Conservation (phyloP, 1,140 invertebrate genomes). For the Whitmania pigra region DNA sequence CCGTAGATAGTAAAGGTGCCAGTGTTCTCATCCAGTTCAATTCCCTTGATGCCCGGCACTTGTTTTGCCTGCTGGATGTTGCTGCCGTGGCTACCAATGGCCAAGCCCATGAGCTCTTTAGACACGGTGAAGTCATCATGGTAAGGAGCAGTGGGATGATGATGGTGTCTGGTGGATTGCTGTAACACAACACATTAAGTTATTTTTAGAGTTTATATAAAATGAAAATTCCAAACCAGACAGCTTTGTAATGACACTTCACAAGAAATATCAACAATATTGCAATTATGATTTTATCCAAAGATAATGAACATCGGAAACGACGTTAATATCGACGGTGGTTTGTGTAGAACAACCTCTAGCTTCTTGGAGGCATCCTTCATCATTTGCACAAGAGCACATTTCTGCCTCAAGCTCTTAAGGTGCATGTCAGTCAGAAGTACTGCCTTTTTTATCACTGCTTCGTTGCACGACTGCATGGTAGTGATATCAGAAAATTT, state of each 20-base stretch:
- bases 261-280: no score
- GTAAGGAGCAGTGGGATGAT: constrained; percentile 46
- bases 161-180: constrained; percentile 5
- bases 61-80: constrained; percentile 92
- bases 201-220: no score
- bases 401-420: constrained; percentile 71
- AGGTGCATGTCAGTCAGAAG: constrained; percentile 96
- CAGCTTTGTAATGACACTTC: no score
- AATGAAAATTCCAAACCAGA: no score
- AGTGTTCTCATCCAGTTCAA: constrained; percentile 84
- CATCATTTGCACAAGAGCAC: constrained; percentile 79
- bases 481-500: background rate
- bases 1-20: constrained; percentile 93
- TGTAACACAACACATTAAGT: background rate
- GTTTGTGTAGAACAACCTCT: constrained; percentile 30
- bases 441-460: constrained; percentile 45
- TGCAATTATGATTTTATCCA: no score
- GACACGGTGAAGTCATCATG: constrained; percentile 85
- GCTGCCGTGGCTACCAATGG: constrained; percentile 75
- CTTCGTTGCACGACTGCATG: constrained; percentile 34
- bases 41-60: constrained; percentile 72
- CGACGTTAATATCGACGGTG: no score
- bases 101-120: constrained; percentile 88
- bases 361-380: constrained; percentile 88
- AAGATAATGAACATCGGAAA: no score